Evolutionary conservation across 1,140 invertebrate genomes (phyloP).

Genomic region (Hirudo medicinalis): DNA sequence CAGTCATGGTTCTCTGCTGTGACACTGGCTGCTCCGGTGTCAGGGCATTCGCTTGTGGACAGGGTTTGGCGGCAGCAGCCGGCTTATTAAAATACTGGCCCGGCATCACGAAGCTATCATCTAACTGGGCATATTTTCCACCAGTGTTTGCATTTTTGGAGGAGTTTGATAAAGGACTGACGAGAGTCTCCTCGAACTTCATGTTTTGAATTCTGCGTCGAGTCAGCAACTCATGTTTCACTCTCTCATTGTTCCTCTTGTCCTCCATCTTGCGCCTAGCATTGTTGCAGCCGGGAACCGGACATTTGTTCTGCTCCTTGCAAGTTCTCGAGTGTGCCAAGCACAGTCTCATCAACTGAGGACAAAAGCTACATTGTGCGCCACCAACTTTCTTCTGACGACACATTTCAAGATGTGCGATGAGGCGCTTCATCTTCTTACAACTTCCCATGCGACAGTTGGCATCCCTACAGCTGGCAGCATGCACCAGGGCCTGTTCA

Average conservation of each 20-base stretch:
- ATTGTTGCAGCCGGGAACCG: slow-evolving; percentile 82
- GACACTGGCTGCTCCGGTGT: too few species aligned
- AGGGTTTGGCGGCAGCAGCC: too few species aligned
- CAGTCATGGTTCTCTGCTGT: too few species aligned
- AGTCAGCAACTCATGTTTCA: slow-evolving; percentile 13
- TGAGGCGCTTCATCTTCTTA: slow-evolving; percentile 60
- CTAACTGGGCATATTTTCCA: neutral
- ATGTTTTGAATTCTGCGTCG: slow-evolving; percentile 8
- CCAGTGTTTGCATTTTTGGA: neutral
- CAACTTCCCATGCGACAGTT: slow-evolving; percentile 12
- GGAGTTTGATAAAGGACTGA: neutral
- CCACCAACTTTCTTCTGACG: slow-evolving; percentile 78
- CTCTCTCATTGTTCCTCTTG: slow-evolving; percentile 1
- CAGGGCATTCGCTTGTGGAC: too few species aligned
- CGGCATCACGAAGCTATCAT: too few species aligned
- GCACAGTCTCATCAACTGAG: slow-evolving; percentile 75
- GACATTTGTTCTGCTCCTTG: slow-evolving; percentile 67
- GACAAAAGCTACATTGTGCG: slow-evolving; percentile 51
- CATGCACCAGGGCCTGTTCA: slow-evolving; percentile 14
- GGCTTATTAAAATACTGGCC: too few species aligned
- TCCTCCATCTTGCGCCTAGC: slow-evolving; percentile 11
- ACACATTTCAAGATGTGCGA: slow-evolving; percentile 86
- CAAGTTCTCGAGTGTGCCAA: slow-evolving; percentile 99
- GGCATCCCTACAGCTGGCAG: slow-evolving; percentile 13
- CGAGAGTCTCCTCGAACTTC: neutral